phyloP scores from a whole-genome alignment of 2,113 vertebrate genomes.

The Silurus glanis region DNA sequence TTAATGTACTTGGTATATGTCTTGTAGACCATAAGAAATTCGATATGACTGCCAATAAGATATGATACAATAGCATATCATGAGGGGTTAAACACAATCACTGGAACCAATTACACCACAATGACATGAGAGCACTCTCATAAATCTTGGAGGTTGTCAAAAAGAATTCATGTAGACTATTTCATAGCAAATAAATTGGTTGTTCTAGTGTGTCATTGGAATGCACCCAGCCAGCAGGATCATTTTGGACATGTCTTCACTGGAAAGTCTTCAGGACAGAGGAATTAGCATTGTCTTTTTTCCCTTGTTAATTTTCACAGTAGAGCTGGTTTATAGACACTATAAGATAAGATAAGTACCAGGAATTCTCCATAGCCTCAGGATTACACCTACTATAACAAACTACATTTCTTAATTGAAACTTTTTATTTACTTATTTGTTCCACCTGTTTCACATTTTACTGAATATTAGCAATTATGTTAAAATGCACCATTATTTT shows the following conservation, averaged over 20 bases:
- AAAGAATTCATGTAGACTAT: constrained; percentile 55
- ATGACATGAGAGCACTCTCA: background rate
- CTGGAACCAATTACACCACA: background rate
- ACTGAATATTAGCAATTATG: no score
- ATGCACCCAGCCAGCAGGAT: constrained; percentile 59
- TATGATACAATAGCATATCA: constrained; percentile 27
- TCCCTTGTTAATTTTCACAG: background rate
- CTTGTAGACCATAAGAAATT: constrained; percentile 5
- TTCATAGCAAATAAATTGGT: constrained; percentile 46
- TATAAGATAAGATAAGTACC: no score
- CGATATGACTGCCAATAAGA: constrained; percentile 21
- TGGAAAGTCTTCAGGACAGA: background rate
- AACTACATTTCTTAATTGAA: background rate
- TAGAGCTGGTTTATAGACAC: no score
- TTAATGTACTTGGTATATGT: constrained; percentile 1
- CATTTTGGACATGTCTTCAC: constrained; percentile 47
- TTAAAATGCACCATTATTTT: no score
- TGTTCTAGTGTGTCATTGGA: constrained; percentile 50
- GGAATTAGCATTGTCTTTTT: background rate
- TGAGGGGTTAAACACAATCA: constrained; percentile 35
- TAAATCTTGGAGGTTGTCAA: constrained; percentile 34
- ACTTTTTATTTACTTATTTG: background rate
- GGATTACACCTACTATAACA: background rate
- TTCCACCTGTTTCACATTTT: no score
- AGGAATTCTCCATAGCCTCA: no score